Conservation (phyloP, 2,797 vertebrate genomes). For the Hipposideros larvatus region DNA sequence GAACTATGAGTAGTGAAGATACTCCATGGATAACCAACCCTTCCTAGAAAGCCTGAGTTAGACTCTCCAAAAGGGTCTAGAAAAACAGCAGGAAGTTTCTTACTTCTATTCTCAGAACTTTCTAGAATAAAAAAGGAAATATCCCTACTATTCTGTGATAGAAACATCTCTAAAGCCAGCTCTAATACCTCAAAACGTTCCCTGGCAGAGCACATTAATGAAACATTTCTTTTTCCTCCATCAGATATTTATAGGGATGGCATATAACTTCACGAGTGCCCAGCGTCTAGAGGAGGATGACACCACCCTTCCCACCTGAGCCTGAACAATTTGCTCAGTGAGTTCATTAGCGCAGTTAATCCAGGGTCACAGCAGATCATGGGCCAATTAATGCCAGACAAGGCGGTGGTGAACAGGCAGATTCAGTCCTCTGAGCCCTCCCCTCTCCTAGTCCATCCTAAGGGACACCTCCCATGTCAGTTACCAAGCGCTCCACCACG, state of each 20-base stretch:
- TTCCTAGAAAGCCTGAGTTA: not conserved
- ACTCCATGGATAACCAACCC: rapidly evolving
- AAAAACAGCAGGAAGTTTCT: not conserved
- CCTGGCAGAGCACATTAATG: not conserved
- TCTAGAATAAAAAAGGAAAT: not conserved
- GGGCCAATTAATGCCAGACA: not conserved
- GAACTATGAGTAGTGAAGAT: not conserved
- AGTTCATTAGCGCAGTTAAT: not conserved
- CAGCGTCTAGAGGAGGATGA: rapidly evolving
- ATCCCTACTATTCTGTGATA: not conserved
- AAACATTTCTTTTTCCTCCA: not conserved
- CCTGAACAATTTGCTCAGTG: not conserved
- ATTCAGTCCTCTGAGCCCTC: not conserved
- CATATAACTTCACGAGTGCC: not conserved
- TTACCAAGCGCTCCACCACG: not conserved
- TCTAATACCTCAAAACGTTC: not conserved
- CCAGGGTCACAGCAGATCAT: not conserved
- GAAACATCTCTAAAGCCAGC: not conserved
- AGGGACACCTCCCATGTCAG: not conserved
- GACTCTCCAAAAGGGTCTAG: not conserved
- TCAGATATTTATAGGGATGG: not conserved
- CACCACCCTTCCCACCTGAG: rapidly evolving
- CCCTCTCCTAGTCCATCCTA: not conserved
- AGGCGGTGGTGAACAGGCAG: not conserved
- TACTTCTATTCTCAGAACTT: not conserved